A percentile compares a stretch with the other conserved stretches of the same genome.
These are phyloP conservation scores for Lophius piscatorius DNA, from an alignment of 2,113 vertebrate species.

Conservation along the genomic window DNA sequence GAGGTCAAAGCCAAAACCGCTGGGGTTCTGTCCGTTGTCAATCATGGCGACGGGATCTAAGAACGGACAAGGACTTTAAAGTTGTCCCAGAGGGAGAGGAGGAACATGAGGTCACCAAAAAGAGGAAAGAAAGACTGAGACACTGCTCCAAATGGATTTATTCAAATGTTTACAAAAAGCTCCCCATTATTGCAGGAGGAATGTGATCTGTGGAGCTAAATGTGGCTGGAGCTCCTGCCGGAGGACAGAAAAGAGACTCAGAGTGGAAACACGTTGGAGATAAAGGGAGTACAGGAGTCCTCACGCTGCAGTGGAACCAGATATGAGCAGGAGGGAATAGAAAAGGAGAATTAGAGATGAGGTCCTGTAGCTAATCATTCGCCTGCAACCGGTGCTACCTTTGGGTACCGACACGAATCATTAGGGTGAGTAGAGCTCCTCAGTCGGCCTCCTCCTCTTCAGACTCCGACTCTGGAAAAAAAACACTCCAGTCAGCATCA, in stretches of 20 bases:
- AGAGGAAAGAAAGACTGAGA: conserved; percentile 36
- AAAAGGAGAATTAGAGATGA: conserved; percentile 79
- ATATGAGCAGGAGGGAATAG: conserved; percentile 85
- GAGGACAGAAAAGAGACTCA: conserved; percentile 44
- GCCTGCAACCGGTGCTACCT: conserved; percentile 59
- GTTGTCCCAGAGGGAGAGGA: conserved; percentile 33
- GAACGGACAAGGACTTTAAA: conserved; percentile 34
- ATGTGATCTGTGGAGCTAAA: conserved; percentile 35
- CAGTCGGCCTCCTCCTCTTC: conserved; percentile 95
- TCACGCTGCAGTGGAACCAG: conserved; percentile 55
- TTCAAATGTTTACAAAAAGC: conserved; percentile 13
- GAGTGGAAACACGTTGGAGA: conserved; percentile 32
- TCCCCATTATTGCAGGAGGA: conserved; percentile 22
- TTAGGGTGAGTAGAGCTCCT: conserved; percentile 65
- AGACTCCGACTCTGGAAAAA: conserved; percentile 91
- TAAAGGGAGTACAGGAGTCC: conserved; percentile 59
- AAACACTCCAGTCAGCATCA: conserved; percentile 5
- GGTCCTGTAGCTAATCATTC: conserved; percentile 76
- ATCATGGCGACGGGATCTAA: conserved; percentile 15
- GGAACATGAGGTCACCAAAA: conserved; percentile 33
- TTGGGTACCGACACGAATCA: conserved; percentile 49
- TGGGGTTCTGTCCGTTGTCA: conserved; percentile 18
- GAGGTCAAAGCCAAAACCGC: conserved; percentile 5
- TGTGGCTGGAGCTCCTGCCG: conserved; percentile 36
- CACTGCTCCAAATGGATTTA: conserved; percentile 26